Evolutionary conservation across 2,888 invertebrate species (phyloP), one percentile per base, ranked within the genome.

Genomic region (Pogonocherus hispidulus): DNA sequence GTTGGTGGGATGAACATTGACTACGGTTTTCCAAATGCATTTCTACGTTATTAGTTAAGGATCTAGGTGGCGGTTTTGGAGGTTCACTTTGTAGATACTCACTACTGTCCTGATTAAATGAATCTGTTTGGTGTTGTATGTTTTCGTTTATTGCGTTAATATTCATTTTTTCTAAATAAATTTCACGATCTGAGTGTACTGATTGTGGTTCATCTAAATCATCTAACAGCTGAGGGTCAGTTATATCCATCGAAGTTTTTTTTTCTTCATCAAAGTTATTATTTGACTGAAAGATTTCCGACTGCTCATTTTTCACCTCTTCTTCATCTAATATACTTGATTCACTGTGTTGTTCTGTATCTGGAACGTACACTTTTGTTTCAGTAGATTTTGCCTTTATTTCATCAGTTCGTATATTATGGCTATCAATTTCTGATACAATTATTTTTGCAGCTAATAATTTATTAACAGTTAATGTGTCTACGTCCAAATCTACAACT

Each of bases 401-500:
- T 80, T 94, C 94, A 56, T 91, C 89, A 0, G 93, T 90, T 71
- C 90, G 91, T 72, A 95, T 88, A 35, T 91, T 90, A 76, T 90
- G 88, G 4, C 94, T 92, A 79, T 94, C 94, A 69, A 95, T 90
- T 83, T 94, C 94, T 0, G 94, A 94, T 0, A 94, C 94, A 56
- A 92, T 87, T 70, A 95, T 93, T 82, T 92, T 93, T 63, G 91
- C 91, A 0, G 95, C 94, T 82, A 94, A 91, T 46, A 95, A 85
- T 78, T 94, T 93, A 66, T 92, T 91, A 0, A 95, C 94, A 72
- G 91, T 93, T 18, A 95, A 83, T 56, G 92, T 88, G 64, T 94
- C 94, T 0, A 95, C 94, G 80, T 94, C 93, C 69, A 95, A 87
- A 81, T 94, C 94, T 22, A 87, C 87, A 0, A 95, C 90, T 81